Evolutionary conservation across 2,113 vertebrate genomes (phyloP).

Genomic region (Salvelinus alpinus): DNA sequence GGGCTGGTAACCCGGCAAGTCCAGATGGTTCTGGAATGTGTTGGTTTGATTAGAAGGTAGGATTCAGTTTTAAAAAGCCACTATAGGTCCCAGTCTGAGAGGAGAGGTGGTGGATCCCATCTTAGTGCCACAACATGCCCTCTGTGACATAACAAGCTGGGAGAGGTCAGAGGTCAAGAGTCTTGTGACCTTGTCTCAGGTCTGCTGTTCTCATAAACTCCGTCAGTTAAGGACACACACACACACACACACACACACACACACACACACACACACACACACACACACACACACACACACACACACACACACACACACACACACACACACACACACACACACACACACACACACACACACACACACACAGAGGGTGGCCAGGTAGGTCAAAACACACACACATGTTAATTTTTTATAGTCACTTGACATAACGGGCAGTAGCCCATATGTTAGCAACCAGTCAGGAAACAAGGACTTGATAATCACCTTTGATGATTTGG

Average conservation of each 20-base stretch:
- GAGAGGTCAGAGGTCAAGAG: neutral
- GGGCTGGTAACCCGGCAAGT: neutral
- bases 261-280: neutral
- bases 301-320: neutral
- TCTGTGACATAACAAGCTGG: neutral
- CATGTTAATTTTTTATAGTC: neutral
- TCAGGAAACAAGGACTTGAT: neutral
- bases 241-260: neutral
- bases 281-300: too few species aligned
- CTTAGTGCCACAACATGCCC: too few species aligned
- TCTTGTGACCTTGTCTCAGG: constrained; percentile 1
- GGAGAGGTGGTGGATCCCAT: too few species aligned
- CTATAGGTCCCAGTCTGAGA: too few species aligned
- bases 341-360: neutral
- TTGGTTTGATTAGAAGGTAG: neutral
- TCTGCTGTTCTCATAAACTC: constrained; percentile 7
- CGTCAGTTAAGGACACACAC: neutral
- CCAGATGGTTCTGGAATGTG: constrained; percentile 5
- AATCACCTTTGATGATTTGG: neutral
- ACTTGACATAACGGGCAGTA: neutral
- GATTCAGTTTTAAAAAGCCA: too few species aligned
- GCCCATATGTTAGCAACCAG: neutral
- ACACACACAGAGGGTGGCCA: neutral
- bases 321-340: neutral
- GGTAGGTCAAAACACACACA: neutral